Evolutionary conservation across 2,888 invertebrate species (phyloP), one percentile per base, ranked within the genome.

Genomic region (Leptinotarsa peninsularis): DNA sequence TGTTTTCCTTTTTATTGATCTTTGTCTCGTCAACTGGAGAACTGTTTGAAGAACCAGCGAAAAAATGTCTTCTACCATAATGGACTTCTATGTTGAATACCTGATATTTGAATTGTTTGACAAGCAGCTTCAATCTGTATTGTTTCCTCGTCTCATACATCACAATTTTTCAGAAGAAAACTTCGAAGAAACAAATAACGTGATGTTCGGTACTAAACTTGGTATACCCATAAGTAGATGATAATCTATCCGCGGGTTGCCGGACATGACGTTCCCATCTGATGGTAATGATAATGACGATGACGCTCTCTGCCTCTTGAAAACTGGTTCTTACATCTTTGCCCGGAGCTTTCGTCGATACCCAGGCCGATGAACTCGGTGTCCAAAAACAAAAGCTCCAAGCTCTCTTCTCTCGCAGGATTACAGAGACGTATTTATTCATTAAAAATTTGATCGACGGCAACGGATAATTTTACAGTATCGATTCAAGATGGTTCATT

Each of bases 251-350:
- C 66, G 56, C 82, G 76, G 80, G 78, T 81, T 81, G 83, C 83
- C 83, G 83, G 83, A 83, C 83, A 82, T 82, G 82, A 82, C 81
- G 83, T 82, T 77, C 80, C 79, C 58, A 76, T 76, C 77, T 76
- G 75, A 76, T 78, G 79, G 67, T 66, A 66, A 72, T 54, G 58
- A 71, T 71, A 33, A 21, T 76, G 81, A 81, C 81, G 83, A 83
- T 82, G 83, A 81, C 80, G 75, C 82, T 84, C 84, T 85, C 85
- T 83, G 82, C 82, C 83, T 84, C 82, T 79, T 68, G 82, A 83
- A 83, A 85, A 85, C 86, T 81, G 86, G 85, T 86, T 86, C 84
- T 83, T 81, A 82, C 81, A 82, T 83, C 81, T 81, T 83, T 76
- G 85, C 84, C 83, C 82, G 83, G 78, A 83, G 84, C 83, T 83